phyloP scores from a whole-genome alignment of 2,113 vertebrate genomes.

The Pangasianodon gigas region DNA sequence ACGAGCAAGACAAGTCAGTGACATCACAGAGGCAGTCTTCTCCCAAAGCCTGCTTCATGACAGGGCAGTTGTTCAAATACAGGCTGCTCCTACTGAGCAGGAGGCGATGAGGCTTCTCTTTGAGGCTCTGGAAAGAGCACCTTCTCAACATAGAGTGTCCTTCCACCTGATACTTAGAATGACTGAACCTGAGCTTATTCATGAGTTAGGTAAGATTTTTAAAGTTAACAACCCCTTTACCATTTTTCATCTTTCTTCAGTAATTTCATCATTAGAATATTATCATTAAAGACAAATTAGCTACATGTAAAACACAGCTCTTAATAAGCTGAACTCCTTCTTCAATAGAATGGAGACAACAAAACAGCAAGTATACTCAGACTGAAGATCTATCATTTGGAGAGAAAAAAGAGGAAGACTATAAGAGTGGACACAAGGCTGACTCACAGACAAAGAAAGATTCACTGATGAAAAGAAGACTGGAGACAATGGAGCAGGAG shows the following conservation, averaged over 20 bases:
- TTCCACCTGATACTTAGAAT: constrained; percentile 59
- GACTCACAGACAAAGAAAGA: constrained; percentile 54
- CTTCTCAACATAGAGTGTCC: constrained; percentile 45
- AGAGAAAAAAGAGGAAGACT: constrained; percentile 46
- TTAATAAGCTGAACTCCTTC: constrained; percentile 17
- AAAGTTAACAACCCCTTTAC: background rate
- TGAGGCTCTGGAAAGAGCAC: constrained; percentile 52
- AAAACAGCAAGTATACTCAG: constrained; percentile 53
- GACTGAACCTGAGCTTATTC: constrained; percentile 54
- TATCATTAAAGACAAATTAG: background rate
- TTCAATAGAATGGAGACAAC: constrained; percentile 60
- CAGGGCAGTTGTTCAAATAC: constrained; percentile 23
- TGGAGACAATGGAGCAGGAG: constrained; percentile 59
- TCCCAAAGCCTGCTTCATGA: constrained; percentile 58
- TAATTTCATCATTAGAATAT: background rate
- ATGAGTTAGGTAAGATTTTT: constrained; percentile 55
- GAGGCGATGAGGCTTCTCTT: constrained; percentile 59
- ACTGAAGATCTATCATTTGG: constrained; percentile 46
- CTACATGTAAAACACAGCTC: background rate
- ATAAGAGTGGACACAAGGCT: constrained; percentile 33
- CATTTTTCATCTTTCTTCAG: background rate
- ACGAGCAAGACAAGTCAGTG: constrained; percentile 33
- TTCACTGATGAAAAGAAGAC: constrained; percentile 56
- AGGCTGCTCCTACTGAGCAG: constrained; percentile 41
- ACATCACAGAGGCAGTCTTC: constrained; percentile 52